A percentile compares a stretch with the other conserved stretches of the same genome.
phyloP scores from a whole-genome alignment of 2,797 vertebrate species.

The Rhabdomys pumilio region DNA sequence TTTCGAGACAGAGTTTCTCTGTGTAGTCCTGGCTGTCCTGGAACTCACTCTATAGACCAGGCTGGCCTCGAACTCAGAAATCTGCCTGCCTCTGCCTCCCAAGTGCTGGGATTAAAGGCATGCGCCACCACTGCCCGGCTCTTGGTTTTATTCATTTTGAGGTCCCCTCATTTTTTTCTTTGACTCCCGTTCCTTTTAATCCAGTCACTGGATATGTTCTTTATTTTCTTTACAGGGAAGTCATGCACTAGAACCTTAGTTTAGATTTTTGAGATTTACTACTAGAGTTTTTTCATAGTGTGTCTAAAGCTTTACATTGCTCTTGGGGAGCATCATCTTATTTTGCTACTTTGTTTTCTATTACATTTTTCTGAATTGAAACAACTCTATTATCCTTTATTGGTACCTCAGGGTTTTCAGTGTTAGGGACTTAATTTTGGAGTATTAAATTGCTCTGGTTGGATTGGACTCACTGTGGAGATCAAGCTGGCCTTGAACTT shows the following conservation, averaged over 20 bases:
- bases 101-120: no score
- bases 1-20: no score
- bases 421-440: neutral
- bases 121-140: no score
- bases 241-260: constrained; percentile 13
- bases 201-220: constrained; percentile 19
- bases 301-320: constrained; percentile 3
- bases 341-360: constrained; percentile 50
- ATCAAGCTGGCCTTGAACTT: neutral
- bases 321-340: neutral
- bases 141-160: constrained; percentile 44
- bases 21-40: no score
- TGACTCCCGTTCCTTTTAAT: constrained; percentile 28
- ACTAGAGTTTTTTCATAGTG: neutral
- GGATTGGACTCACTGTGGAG: neutral
- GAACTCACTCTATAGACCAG: no score
- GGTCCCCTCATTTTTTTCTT: neutral
- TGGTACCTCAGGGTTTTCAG: constrained; percentile 4
- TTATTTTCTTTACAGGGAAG: constrained; percentile 50
- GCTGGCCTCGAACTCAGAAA: no score
- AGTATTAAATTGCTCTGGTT: neutral
- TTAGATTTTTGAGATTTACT: constrained; percentile 32
- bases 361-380: constrained; percentile 51
- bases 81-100: no score
- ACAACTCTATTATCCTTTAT: constrained; percentile 42